Evolutionary conservation across 2,888 invertebrate species (phyloP).

Genomic region (Eupithecia vulgata): DNA sequence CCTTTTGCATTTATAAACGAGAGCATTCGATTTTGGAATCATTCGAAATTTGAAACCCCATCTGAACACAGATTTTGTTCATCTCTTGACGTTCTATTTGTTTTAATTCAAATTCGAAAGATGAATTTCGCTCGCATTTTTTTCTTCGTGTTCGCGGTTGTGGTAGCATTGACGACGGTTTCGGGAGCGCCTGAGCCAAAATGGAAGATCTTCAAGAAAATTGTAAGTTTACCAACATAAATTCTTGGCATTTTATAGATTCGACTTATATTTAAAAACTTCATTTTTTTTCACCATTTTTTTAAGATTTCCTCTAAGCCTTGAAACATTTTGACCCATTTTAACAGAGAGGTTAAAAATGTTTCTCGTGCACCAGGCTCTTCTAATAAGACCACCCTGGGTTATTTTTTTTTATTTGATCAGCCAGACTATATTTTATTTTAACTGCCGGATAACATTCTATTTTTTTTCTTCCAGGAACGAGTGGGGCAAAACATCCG

Average conservation of each 20-base stretch:
- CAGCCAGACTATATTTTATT: no score
- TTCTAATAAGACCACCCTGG: no score
- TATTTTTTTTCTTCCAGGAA: constrained; percentile 51
- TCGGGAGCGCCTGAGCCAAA: constrained; percentile 55
- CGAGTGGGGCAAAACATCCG: constrained; percentile 54
- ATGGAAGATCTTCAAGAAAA: constrained; percentile 62
- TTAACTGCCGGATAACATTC: no score
- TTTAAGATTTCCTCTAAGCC: no score
- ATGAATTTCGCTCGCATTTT: constrained; percentile 61
- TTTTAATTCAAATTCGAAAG: constrained; percentile 36
- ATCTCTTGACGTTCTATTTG: constrained; percentile 5
- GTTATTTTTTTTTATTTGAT: no score
- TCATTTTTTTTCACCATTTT: no score
- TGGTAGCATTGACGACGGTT: constrained; percentile 52
- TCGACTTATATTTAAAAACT: no score
- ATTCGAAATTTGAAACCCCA: constrained; percentile 22
- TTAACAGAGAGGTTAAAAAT: no score
- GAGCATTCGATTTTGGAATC: constrained; percentile 12
- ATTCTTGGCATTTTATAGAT: no score
- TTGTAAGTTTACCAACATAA: no score
- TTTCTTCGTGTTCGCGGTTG: constrained; percentile 56
- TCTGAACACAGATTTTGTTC: neutral
- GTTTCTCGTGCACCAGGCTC: no score
- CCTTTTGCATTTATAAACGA: neutral
- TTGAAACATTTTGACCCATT: no score